phyloP scores from a whole-genome alignment of 2,888 invertebrate genomes.

The Empis stercorea region DNA sequence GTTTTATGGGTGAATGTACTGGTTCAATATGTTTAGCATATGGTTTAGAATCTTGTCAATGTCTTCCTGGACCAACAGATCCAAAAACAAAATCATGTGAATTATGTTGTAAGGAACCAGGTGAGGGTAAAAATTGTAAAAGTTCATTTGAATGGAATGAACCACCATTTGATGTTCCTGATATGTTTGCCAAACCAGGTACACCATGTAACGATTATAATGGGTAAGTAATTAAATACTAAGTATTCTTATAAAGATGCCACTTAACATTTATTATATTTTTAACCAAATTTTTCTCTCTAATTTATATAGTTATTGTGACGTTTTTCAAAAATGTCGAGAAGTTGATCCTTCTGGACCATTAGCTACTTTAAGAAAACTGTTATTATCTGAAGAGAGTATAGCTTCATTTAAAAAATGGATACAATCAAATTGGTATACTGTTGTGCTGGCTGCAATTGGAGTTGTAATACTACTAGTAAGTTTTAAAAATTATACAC shows the following conservation, averaged over 20 bases:
- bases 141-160: constrained; percentile 87
- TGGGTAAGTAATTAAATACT: constrained; percentile 40
- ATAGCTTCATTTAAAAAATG: constrained; percentile 78
- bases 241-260: too few species aligned
- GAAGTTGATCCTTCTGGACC: constrained; percentile 91
- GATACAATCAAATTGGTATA: constrained; percentile 86
- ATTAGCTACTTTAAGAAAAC: constrained; percentile 72
- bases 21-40: constrained; percentile 97
- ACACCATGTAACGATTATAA: constrained; percentile 90
- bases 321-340: constrained; percentile 63
- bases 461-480: constrained; percentile 70
- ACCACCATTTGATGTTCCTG: constrained; percentile 79
- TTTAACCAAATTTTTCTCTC: too few species aligned
- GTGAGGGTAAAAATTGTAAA: constrained; percentile 66
- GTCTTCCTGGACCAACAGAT: constrained; percentile 66
- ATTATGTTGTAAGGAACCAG: constrained; percentile 80
- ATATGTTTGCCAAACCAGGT: constrained; percentile 86
- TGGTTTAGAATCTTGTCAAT: constrained; percentile 91
- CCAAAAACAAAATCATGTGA: constrained; percentile 80
- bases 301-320: constrained; percentile 55
- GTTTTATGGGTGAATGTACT: constrained; percentile 91
- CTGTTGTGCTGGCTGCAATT: constrained; percentile 61
- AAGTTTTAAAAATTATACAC: constrained; percentile 38
- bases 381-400: constrained; percentile 78
- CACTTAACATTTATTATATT: too few species aligned